phyloP scores from a whole-genome alignment of 2,888 invertebrate species.

The Synergus itoensis region DNA sequence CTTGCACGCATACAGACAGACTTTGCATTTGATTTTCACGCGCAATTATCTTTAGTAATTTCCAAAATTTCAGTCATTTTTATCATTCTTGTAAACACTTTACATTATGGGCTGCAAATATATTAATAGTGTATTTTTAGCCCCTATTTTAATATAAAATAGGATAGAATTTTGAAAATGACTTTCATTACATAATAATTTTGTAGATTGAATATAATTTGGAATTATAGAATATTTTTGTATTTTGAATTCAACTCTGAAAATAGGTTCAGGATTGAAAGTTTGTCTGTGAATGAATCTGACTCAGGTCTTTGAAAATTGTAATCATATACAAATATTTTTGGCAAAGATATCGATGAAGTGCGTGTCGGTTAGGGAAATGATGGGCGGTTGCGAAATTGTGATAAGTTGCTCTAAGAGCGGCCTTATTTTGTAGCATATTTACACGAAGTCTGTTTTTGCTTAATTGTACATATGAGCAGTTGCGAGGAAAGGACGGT shows the following conservation, averaged over 20 bases:
- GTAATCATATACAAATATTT: background rate
- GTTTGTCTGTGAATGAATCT: constrained; percentile 20
- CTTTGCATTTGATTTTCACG: constrained; percentile 20
- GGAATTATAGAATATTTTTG: too few relatives aligned
- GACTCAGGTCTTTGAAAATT: constrained; percentile 22
- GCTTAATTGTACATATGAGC: constrained; percentile 67
- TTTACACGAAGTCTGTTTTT: constrained; percentile 45
- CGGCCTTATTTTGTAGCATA: constrained; percentile 41
- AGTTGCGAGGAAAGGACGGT: constrained; percentile 52
- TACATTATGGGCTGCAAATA: background rate
- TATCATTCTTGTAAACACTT: background rate
- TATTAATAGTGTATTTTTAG: background rate
- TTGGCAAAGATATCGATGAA: background rate
- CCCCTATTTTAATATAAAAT: background rate
- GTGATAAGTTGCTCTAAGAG: constrained; percentile 33
- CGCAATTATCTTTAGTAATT: background rate
- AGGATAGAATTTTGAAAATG: background rate
- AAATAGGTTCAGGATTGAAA: constrained; percentile 18
- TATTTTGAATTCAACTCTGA: too few relatives aligned
- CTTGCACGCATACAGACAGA: constrained; percentile 25
- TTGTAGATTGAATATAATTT: background rate
- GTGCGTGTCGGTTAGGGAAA: background rate
- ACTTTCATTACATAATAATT: too few relatives aligned
- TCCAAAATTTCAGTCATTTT: background rate
- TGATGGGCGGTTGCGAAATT: constrained; percentile 27